phyloP scores from a whole-genome alignment of 2,888 invertebrate genomes.

The Agyllia agylla region DNA sequence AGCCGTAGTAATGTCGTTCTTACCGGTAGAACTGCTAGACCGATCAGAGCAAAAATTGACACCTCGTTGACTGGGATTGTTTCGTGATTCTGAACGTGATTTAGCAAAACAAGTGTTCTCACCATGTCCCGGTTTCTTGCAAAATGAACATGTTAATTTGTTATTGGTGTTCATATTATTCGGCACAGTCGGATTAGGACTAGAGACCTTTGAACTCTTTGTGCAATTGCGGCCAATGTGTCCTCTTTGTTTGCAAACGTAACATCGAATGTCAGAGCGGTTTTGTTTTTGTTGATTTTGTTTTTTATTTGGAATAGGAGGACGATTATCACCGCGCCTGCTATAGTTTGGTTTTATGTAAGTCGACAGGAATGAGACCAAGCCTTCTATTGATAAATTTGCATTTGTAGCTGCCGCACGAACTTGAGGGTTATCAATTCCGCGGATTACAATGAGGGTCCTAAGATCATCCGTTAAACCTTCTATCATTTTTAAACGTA shows the following conservation, averaged over 20 bases:
- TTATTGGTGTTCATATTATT: neutral
- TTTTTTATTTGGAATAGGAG: neutral
- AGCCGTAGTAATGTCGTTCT: slow-evolving; percentile 58
- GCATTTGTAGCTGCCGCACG: slow-evolving; percentile 76
- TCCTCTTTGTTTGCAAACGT: slow-evolving; percentile 16
- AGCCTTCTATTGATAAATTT: slow-evolving; percentile 43
- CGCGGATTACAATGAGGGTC: slow-evolving; percentile 4
- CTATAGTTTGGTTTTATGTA: slow-evolving; percentile 61
- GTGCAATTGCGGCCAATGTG: slow-evolving; percentile 18
- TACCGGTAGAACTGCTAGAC: neutral
- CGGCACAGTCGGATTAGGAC: neutral
- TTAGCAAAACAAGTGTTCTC: slow-evolving; percentile 68
- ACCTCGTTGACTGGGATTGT: slow-evolving; percentile 34
- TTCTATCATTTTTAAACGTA: neutral
- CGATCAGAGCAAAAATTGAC: slow-evolving; percentile 62
- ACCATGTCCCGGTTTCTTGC: slow-evolving; percentile 70
- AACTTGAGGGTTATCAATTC: slow-evolving; percentile 66
- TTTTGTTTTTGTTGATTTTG: neutral
- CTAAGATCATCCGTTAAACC: neutral
- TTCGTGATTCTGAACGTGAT: neutral
- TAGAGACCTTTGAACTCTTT: neutral
- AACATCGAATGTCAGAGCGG: neutral
- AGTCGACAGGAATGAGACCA: slow-evolving; percentile 75
- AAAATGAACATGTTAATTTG: slow-evolving; percentile 47
- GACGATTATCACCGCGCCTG: neutral